Evolutionary conservation across 1,140 invertebrate genomes (phyloP).

Genomic region (Heliconius congener): DNA sequence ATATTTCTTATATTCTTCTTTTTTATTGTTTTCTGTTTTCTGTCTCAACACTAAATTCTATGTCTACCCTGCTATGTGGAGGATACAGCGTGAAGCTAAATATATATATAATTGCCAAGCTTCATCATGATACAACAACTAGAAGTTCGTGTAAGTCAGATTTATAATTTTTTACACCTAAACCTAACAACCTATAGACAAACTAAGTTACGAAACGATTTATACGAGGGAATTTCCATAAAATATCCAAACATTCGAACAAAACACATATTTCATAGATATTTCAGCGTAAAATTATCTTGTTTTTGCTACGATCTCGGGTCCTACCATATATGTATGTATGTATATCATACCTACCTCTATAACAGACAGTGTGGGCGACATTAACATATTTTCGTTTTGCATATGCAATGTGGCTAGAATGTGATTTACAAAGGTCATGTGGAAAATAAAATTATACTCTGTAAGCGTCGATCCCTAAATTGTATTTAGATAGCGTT

Average conservation of each 20-base stretch:
- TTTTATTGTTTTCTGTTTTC: too few species aligned
- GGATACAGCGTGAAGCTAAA: too few species aligned
- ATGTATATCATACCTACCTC: not conserved
- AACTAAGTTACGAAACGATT: not conserved
- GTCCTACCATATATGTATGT: conserved; percentile 2
- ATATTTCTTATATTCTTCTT: too few species aligned
- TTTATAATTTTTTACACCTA: too few species aligned
- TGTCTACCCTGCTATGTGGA: too few species aligned
- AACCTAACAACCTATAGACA: not conserved
- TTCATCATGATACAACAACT: too few species aligned
- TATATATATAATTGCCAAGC: too few species aligned
- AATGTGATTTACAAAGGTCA: conserved; percentile 27
- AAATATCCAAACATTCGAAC: conserved; percentile 9
- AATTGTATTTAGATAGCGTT: not conserved
- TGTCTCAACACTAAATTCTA: too few species aligned
- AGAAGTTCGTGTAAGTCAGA: too few species aligned
- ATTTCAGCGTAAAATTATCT: conserved; percentile 22
- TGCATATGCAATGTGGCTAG: conserved; percentile 33
- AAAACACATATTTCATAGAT: conserved; percentile 23
- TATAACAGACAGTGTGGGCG: conserved; percentile 8
- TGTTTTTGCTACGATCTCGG: conserved; percentile 24
- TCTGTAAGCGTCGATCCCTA: not conserved
- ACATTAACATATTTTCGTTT: conserved; percentile 36
- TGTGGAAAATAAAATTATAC: not conserved
- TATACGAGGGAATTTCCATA: not conserved